These are phyloP conservation scores for Metalampra italica DNA, from an alignment of 2,888 invertebrate species.

Conservation along the genomic window DNA sequence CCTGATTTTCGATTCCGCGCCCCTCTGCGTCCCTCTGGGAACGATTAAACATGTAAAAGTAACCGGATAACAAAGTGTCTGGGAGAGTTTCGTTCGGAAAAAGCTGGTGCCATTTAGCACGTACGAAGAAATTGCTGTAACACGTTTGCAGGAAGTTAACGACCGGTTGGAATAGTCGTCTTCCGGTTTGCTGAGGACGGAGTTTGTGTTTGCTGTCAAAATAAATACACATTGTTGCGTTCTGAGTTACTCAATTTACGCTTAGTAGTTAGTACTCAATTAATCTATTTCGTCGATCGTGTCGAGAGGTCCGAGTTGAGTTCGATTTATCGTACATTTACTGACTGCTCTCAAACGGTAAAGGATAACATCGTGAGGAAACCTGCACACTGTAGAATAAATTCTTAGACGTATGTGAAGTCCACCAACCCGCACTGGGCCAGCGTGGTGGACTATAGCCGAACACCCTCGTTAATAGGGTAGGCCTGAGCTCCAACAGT, in stretches of 20 bases:
- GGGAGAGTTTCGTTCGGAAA: constrained; percentile 44
- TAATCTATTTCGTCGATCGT: no score
- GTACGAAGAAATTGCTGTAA: constrained; percentile 56
- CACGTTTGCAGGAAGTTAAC: constrained; percentile 70
- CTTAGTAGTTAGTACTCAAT: background rate
- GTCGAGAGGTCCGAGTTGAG: no score
- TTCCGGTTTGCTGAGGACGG: constrained; percentile 16
- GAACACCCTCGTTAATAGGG: no score
- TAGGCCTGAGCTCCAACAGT: no score
- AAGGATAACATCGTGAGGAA: no score
- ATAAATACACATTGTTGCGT: constrained; percentile 9
- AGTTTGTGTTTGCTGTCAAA: constrained; percentile 8
- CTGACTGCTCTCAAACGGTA: no score
- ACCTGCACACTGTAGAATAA: no score
- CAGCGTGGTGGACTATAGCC: no score
- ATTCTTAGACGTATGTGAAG: no score
- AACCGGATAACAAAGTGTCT: constrained; percentile 70
- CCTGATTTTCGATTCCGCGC: constrained; percentile 25
- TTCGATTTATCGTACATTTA: no score
- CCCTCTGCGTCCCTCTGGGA: constrained; percentile 44
- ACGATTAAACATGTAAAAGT: constrained; percentile 76
- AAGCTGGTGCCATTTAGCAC: constrained; percentile 68
- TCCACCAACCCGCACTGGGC: no score
- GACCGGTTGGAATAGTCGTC: constrained; percentile 41
- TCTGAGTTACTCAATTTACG: background rate